Evolutionary conservation across 1,140 invertebrate genomes (phyloP).

Genomic region (Caligus rogercresseyi): DNA sequence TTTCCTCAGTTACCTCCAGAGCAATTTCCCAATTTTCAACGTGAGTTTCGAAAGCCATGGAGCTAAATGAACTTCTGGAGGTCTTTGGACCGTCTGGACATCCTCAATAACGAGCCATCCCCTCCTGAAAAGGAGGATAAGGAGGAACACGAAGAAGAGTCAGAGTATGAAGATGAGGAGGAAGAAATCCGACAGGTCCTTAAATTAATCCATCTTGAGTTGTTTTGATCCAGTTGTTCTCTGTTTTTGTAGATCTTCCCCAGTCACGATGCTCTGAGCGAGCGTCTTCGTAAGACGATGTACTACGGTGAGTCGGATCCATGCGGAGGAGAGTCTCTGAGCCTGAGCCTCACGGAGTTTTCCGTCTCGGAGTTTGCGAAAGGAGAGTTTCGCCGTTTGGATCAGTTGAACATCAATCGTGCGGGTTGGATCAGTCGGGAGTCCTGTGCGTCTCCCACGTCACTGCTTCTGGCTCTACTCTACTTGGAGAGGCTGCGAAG

Average conservation of each 20-base stretch:
- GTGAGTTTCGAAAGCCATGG: too few relatives aligned
- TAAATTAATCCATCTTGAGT: neutral
- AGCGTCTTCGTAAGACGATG: slow-evolving; percentile 58
- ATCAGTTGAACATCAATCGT: slow-evolving; percentile 33
- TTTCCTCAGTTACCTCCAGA: too few relatives aligned
- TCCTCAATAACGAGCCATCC: neutral
- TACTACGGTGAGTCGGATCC: slow-evolving; percentile 55
- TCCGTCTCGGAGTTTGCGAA: slow-evolving; percentile 1
- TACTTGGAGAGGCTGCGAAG: slow-evolving; percentile 66
- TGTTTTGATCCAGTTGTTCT: slow-evolving; percentile 4
- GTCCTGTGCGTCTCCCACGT: slow-evolving; percentile 66
- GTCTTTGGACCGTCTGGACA: neutral
- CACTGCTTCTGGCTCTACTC: slow-evolving; percentile 57
- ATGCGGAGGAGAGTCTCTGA: slow-evolving; percentile 42
- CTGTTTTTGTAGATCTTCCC: slow-evolving; percentile 38
- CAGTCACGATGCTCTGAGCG: slow-evolving; percentile 50
- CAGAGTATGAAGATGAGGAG: neutral
- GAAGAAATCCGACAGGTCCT: slow-evolving; percentile 9
- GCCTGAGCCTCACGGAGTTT: slow-evolving; percentile 56
- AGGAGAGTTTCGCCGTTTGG: neutral
- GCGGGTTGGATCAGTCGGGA: slow-evolving; percentile 55
- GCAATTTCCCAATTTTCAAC: too few relatives aligned
- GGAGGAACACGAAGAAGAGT: slow-evolving; percentile 6
- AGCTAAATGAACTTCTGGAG: neutral
- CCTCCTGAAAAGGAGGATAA: slow-evolving; percentile 6